Conservation (phyloP, 2,797 vertebrate genomes). For the Rhinichthys osculus region DNA sequence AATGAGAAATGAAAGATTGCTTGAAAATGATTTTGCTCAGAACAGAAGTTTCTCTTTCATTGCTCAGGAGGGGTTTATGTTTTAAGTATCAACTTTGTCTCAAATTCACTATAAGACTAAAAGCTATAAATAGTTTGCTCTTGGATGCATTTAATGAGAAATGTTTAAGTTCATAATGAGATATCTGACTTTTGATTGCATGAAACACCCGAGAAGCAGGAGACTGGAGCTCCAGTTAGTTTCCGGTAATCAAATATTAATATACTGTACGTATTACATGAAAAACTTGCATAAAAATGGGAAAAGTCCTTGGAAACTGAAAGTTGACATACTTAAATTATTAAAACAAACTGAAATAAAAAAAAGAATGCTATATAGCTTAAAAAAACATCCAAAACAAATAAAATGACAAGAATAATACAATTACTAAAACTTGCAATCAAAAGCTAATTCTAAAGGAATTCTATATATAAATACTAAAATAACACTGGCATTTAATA, state of each 20-base stretch:
- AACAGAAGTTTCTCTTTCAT: too few species aligned
- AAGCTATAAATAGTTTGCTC: neutral
- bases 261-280: neutral
- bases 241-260: neutral
- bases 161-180: neutral
- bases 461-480: neutral
- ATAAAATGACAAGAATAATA: neutral
- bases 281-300: neutral
- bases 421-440: neutral
- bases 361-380: neutral
- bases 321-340: neutral
- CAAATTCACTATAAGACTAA: too few species aligned
- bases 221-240: neutral
- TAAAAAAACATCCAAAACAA: neutral
- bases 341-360: neutral
- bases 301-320: neutral
- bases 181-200: neutral
- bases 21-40: too few species aligned
- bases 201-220: neutral
- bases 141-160: neutral
- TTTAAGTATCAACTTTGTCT: too few species aligned
- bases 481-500: neutral
- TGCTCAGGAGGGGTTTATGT: too few species aligned
- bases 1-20: too few species aligned
- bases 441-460: neutral